Evolutionary conservation across 2,113 vertebrate species (phyloP).

Genomic region (Lophochroa leadbeateri): DNA sequence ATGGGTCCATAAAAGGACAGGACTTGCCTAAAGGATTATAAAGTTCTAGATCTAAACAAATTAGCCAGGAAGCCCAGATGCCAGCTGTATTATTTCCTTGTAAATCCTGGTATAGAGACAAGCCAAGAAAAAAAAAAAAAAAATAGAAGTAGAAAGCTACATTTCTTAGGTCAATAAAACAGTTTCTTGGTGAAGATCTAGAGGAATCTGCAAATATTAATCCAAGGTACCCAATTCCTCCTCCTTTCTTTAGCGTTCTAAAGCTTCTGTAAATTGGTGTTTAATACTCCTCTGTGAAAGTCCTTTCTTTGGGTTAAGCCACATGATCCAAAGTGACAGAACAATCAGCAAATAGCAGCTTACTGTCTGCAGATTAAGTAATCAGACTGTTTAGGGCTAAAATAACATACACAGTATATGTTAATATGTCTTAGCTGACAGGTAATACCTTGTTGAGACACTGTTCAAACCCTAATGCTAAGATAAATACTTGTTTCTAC

Average conservation of each 20-base stretch:
- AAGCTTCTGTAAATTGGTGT: neutral
- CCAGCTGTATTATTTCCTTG: neutral
- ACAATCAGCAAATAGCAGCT: neutral
- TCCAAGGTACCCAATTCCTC: neutral
- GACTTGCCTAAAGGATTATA: neutral
- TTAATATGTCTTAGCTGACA: neutral
- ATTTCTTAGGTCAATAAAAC: neutral
- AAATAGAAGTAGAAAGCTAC: neutral
- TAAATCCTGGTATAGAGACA: neutral
- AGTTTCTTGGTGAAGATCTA: neutral
- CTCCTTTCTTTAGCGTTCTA: neutral
- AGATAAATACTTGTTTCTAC: neutral
- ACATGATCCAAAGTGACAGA: neutral
- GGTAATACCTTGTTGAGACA: neutral
- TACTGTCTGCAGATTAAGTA: neutral
- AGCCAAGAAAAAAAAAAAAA: neutral
- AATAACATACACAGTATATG: neutral
- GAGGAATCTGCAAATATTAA: neutral
- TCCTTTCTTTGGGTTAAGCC: neutral
- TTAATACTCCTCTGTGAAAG: neutral
- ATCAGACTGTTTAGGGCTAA: neutral
- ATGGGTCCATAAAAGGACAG: neutral
- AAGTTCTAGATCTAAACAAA: neutral
- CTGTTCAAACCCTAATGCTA: neutral
- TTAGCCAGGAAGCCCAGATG: neutral